These are phyloP conservation scores for Paralichthys olivaceus DNA, from an alignment of 2,113 vertebrate genomes.

Conservation along the genomic window DNA sequence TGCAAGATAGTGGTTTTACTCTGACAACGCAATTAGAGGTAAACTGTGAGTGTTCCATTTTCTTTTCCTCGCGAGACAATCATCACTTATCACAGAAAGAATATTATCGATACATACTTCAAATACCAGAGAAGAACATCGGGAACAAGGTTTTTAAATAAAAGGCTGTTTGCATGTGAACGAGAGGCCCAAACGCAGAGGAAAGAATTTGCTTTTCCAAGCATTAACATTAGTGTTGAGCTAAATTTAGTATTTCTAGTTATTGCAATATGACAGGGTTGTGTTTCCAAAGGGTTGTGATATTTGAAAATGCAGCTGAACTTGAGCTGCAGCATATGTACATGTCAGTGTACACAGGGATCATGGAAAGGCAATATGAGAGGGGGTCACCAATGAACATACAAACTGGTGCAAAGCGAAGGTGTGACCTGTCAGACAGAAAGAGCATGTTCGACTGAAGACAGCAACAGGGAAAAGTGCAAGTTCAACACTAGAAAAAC, in stretches of 20 bases:
- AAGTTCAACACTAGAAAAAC: slow-evolving; percentile 25
- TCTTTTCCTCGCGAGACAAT: too few relatives aligned
- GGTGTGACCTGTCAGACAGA: neutral
- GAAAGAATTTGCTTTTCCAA: too few relatives aligned
- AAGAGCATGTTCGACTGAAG: neutral
- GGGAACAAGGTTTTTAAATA: neutral
- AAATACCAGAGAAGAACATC: too few relatives aligned
- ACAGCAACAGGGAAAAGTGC: neutral
- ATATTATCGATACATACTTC: too few relatives aligned
- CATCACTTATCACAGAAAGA: too few relatives aligned
- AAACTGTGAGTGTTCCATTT: too few relatives aligned
- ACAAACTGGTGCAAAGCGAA: neutral
- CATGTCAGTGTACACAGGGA: neutral
- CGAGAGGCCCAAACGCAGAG: too few relatives aligned
- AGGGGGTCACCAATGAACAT: neutral
- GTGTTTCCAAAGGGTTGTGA: neutral
- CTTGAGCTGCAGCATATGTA: neutral
- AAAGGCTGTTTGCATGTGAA: too few relatives aligned
- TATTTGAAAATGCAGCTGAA: neutral
- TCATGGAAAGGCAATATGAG: neutral
- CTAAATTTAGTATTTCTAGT: neutral
- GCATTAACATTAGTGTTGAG: neutral
- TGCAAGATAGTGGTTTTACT: too few relatives aligned
- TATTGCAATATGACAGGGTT: neutral
- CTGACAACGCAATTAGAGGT: too few relatives aligned